A percentile compares a stretch with the other conserved stretches of the same genome.
These are phyloP conservation scores for Fistularia commersonii DNA, from an alignment of 2,797 vertebrate genomes.

Conservation along the genomic window DNA sequence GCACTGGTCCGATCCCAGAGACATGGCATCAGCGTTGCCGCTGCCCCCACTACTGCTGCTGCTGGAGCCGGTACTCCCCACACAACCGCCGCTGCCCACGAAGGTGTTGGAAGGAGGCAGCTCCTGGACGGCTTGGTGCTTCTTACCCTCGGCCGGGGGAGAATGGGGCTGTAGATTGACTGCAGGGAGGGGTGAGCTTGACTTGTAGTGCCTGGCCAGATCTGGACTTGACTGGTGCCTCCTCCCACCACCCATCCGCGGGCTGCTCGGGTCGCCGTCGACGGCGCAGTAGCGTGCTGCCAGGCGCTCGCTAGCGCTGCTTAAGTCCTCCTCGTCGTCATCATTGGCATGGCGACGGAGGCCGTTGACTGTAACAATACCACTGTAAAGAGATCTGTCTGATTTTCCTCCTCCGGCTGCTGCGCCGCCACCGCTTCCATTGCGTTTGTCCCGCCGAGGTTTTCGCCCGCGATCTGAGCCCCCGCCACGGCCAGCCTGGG, in stretches of 20 bases:
- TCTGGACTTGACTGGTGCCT: conserved; percentile 93
- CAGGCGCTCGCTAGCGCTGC: conserved; percentile 70
- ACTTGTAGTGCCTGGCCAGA: conserved; percentile 95
- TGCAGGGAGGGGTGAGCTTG: conserved; percentile 92
- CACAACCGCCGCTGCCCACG: conserved; percentile 89
- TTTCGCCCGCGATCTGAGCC: conserved; percentile 70
- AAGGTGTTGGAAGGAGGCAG: conserved; percentile 98
- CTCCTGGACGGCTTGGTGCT: conserved; percentile 96
- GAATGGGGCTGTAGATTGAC: conserved; percentile 95
- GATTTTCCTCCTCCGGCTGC: conserved; percentile 84
- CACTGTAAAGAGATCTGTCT: conserved; percentile 91
- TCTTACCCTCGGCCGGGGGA: conserved; percentile 90
- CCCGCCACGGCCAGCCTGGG: conserved; percentile 48
- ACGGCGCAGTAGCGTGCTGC: conserved; percentile 74
- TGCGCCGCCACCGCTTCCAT: conserved; percentile 67
- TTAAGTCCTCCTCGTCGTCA: conserved; percentile 85
- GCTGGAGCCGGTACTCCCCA: conserved; percentile 71
- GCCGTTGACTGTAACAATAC: conserved; percentile 91
- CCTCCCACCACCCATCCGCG: conserved; percentile 82
- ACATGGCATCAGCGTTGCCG: conserved; percentile 82
- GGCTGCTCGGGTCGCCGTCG: conserved; percentile 82
- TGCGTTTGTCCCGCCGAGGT: conserved; percentile 72
- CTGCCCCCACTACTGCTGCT: conserved; percentile 71
- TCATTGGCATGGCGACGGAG: conserved; percentile 85
- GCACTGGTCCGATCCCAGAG: conserved; percentile 95